Conservation (phyloP, 2,797 vertebrate genomes). For the Cryptoblepharus egeriae region DNA sequence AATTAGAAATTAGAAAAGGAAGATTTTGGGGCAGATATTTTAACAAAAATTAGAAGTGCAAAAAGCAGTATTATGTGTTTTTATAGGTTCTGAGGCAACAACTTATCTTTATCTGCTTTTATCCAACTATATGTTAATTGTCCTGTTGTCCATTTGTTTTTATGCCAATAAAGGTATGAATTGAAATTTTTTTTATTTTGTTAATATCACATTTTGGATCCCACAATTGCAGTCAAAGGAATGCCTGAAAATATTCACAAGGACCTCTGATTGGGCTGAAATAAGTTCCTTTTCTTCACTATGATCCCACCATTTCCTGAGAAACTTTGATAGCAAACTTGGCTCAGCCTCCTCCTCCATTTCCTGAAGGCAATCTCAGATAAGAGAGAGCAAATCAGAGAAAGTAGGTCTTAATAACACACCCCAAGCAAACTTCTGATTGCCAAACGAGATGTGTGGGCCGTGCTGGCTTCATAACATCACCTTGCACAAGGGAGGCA, state of each 20-base stretch:
- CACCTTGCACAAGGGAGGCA: conserved; percentile 46
- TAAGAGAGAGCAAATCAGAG: conserved; percentile 54
- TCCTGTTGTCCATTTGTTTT: too few species aligned
- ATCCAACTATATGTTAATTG: too few species aligned
- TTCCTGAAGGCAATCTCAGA: conserved; percentile 21
- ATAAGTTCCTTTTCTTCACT: conserved; percentile 20
- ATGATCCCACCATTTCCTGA: conserved; percentile 16
- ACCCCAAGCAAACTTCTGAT: conserved; percentile 36
- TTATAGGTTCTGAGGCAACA: too few species aligned
- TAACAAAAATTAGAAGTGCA: too few species aligned
- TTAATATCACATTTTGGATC: not conserved
- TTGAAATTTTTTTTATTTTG: too few species aligned
- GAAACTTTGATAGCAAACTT: conserved; percentile 48
- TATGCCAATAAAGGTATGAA: too few species aligned
- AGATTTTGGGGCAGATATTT: too few species aligned
- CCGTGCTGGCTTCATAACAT: conserved; percentile 32
- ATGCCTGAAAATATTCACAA: conserved; percentile 48
- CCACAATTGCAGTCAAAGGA: not conserved
- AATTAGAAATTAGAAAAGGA: too few species aligned
- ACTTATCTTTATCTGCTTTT: too few species aligned
- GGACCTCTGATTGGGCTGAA: conserved; percentile 28
- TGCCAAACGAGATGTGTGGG: conserved; percentile 52
- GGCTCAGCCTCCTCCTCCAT: conserved; percentile 34
- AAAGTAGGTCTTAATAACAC: conserved; percentile 38
- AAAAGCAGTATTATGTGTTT: too few species aligned